Conservation (phyloP, 2,797 vertebrate genomes). For the Momotus momota region DNA sequence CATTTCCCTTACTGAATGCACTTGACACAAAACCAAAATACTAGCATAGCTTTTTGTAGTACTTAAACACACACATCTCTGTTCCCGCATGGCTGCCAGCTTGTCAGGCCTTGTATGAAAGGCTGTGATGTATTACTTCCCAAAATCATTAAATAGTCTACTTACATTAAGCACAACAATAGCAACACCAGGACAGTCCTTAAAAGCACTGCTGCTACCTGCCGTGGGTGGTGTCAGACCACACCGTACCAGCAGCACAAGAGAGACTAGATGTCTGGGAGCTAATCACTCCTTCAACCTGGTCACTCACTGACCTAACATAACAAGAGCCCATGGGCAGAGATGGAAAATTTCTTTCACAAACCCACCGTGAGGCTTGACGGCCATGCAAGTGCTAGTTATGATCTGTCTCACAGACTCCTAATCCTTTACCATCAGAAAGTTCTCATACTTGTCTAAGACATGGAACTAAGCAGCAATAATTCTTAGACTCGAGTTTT, state of each 20-base stretch:
- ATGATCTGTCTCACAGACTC: background rate
- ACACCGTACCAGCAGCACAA: background rate
- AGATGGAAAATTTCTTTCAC: background rate
- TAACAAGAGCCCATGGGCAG: rapidly evolving
- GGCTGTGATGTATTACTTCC: conserved; percentile 21
- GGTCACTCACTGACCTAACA: rapidly evolving
- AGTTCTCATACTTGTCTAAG: background rate
- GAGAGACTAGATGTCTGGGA: background rate
- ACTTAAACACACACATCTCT: background rate
- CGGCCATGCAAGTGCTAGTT: background rate
- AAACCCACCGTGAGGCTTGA: background rate
- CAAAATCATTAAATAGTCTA: conserved; percentile 10
- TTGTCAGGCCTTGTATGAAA: background rate
- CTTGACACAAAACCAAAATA: background rate
- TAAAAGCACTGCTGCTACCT: background rate
- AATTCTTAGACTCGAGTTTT: background rate
- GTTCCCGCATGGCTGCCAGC: background rate
- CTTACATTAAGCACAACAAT: background rate
- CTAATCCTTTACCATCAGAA: background rate
- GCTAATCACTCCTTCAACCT: background rate
- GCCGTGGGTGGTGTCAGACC: rapidly evolving
- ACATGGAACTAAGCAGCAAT: background rate
- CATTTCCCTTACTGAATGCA: conserved; percentile 42
- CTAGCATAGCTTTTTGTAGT: background rate
- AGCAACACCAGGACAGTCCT: background rate